Evolutionary conservation across 37 sponge, comb jelly and placozoan species (phyloP).

Genomic region (Bolinopsis microptera): DNA sequence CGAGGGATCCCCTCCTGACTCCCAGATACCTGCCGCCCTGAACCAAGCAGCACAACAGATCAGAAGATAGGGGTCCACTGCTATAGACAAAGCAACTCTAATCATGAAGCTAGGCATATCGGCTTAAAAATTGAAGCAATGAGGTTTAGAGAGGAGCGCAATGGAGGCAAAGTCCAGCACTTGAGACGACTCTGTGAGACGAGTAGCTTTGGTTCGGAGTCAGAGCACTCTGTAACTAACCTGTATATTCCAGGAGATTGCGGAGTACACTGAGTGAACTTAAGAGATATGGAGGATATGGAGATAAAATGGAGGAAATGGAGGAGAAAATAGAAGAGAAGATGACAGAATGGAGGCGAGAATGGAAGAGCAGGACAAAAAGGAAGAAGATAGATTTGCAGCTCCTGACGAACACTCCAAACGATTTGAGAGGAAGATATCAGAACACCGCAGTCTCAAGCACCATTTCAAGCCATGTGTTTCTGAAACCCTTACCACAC

Average conservation of each 20-base stretch:
- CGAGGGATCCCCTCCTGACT: too few species aligned
- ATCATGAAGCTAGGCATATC: not conserved
- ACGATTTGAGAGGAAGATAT: not conserved
- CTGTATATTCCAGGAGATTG: not conserved
- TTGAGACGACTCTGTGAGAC: too few species aligned
- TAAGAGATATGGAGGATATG: too few species aligned
- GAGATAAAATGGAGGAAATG: not conserved
- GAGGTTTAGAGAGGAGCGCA: not conserved
- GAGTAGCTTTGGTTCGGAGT: not conserved
- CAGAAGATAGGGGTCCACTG: too few species aligned
- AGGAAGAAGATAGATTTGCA: not conserved
- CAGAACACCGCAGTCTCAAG: not conserved
- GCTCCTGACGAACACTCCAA: not conserved
- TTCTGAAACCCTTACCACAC: not conserved
- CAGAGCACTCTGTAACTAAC: not conserved
- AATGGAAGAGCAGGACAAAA: not conserved
- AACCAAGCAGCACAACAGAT: not conserved
- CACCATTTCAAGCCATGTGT: not conserved
- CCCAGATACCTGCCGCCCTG: too few species aligned
- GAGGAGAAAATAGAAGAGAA: not conserved
- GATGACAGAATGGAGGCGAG: not conserved
- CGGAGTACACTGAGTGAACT: not conserved
- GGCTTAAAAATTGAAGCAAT: not conserved
- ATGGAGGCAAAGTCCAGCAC: not conserved
- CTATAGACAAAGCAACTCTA: not conserved